Conservation (phyloP, 2,888 invertebrate species). For the Tenthredo mesomela region DNA sequence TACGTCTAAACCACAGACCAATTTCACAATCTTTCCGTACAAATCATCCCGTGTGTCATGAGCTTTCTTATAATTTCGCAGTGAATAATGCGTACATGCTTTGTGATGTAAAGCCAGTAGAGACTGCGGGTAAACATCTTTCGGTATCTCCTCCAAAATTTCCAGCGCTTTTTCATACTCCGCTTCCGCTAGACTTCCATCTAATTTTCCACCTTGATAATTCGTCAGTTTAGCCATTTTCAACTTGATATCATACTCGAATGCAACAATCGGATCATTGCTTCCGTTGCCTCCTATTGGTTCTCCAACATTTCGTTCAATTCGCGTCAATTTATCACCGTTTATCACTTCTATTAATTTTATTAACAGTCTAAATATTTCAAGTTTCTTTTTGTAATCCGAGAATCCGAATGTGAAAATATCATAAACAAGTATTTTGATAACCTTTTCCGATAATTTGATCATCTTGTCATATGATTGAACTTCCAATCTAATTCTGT, state of each 20-base stretch:
- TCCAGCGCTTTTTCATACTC: background rate
- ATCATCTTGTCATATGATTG: background rate
- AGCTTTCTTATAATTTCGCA: background rate
- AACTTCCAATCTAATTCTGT: background rate
- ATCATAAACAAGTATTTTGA: background rate
- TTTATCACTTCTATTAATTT: background rate
- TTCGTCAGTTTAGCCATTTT: background rate
- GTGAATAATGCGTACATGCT: background rate
- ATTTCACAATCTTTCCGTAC: too few species aligned
- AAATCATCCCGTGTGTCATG: too few species aligned
- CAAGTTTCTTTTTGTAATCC: background rate
- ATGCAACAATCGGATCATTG: background rate
- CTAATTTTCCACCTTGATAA: background rate
- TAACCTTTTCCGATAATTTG: background rate
- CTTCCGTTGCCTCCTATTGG: too few species aligned
- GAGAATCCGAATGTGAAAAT: background rate
- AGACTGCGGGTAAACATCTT: background rate
- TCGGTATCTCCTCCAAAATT: background rate
- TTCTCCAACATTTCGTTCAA: too few species aligned
- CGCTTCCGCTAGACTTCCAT: background rate
- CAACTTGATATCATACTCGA: background rate
- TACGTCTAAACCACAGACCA: too few species aligned
- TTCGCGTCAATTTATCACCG: too few species aligned
- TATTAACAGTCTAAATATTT: background rate
- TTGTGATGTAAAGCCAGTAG: background rate